Evolutionary conservation across 30 jellyfish, hydroid and myxozoan species (phyloP), one percentile per base, ranked within the genome.

Genomic region (Turritopsis rubra): DNA sequence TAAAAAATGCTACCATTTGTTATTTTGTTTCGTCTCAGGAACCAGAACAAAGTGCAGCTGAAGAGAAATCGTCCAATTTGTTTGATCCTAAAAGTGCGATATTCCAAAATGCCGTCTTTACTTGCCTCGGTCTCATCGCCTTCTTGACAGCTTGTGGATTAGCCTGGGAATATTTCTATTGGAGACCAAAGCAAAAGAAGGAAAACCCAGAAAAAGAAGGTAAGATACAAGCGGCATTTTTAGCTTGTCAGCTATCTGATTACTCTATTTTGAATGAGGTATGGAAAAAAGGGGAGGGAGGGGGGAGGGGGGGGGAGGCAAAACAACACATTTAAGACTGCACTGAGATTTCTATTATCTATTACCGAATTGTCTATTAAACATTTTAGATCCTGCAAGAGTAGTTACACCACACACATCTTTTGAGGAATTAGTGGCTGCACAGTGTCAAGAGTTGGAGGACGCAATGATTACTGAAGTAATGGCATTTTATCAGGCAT

Each of bases 401-500:
- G 90, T 90, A 7, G 72, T 93, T 16, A 93, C 97, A 82, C 99
- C 99, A n/a, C 99, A 93, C 83, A 93, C 99, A 7, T 89, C 99
- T 13, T 93, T 93, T 65, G 99, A 93, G 75, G 99, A 93, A 81
- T 86, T 93, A 7, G 99, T 93, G 54, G 96, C 99, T 20, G 94
- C 97, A n/a, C 99, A 93, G 78, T 91, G 97, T 20, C 97, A 89
- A 81, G 99, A 93, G 85, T 84, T 93, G 9, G 99, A 93, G 75
- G 96, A 93, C 66, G 96, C 96, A 0, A 88, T 93, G 99, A 89
- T 93, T 41, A 85, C 97, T 1, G 96, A 93, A 79, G 99, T 93
- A 28, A 89, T 85, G 96, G 96, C 96, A 25, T 93, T 93, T 79
- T 93, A 93, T 87, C 85, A 89, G 65, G 87, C 96, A 21, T 93